Evolutionary conservation across 2,113 vertebrate genomes (phyloP), one percentile per base, ranked within the genome.

Genomic region (Ceyx cyanopectus): DNA sequence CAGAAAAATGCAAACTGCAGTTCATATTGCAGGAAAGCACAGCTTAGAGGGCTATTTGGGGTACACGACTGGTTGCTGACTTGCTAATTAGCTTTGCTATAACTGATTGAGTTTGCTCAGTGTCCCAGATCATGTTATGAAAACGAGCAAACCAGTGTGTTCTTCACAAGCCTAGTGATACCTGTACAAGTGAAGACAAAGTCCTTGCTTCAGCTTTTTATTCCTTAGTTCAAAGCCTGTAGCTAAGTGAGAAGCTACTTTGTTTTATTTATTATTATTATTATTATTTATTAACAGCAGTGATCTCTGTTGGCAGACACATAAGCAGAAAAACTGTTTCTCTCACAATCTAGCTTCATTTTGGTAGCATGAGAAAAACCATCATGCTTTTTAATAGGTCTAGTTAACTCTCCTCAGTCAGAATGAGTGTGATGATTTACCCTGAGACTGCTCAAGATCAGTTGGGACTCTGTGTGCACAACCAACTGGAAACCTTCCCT

Each of bases 1-100:
- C 40, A 83, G 73, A 87, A 94, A 91, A 86, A 89, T 41, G 60
- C 51, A 85, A 94, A 92, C 40, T 13, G 15, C 61, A 70, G 73
- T 46, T 82, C 63, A 40, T 13, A 37, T 45, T 75, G 62, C 84
- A 85, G 40, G 53, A 84, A 81, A 63, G 77, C 45, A 69, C 74
- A 84, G 77, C 86, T 92, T 58, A 89, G 83, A 78, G 27, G 24
- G 9, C 18, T 51, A 85, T 78, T 50, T 65, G 75, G 51, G 81
- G 53, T 21, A 80, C 37, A 58, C 1, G 2, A 23, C 48, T 76
- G 29, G 53, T 67, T 62, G 43, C 60, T 87, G 58, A 67, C 68
- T 82, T 54, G 26, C 34, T 18, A 63, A 61, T 46, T 74, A 57
- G 15, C 62, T 82, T 89, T 41, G 66, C 22, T 27, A 17, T 27